phyloP scores from a whole-genome alignment of 2,113 vertebrate genomes.

The Periophthalmus modestus region DNA sequence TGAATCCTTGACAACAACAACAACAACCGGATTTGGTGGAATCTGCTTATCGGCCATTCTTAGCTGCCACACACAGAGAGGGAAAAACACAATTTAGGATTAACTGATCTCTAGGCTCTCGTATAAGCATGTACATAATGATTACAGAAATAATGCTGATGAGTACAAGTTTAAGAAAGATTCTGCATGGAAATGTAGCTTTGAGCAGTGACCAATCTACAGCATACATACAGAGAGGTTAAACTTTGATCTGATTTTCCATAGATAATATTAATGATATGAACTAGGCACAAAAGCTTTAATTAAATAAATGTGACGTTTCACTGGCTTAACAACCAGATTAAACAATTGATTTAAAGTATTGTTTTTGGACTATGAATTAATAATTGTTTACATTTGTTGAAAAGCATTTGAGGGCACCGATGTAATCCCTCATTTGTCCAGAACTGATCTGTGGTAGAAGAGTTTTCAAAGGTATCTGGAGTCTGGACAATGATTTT shows the following conservation, averaged over 20 bases:
- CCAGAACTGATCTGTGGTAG: no score
- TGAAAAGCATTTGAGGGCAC: background rate
- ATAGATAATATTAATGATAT: background rate
- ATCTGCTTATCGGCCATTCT: constrained; percentile 70
- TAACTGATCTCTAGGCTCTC: constrained; percentile 50
- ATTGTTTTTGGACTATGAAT: background rate
- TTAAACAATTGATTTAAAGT: background rate
- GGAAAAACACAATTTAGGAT: constrained; percentile 67
- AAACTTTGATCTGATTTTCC: background rate
- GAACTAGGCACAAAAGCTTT: background rate
- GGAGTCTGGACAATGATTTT: no score
- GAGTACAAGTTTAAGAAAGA: constrained; percentile 31
- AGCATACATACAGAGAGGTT: background rate
- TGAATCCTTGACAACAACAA: constrained; percentile 56
- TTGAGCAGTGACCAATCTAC: constrained; percentile 4
- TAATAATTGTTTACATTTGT: background rate
- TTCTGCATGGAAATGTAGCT: constrained; percentile 26
- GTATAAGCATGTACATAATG: constrained; percentile 36
- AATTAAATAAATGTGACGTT: no score
- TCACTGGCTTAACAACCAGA: background rate
- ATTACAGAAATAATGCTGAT: constrained; percentile 45
- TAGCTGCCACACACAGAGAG: constrained; percentile 37
- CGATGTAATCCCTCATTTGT: no score
- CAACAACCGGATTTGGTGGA: constrained; percentile 75
- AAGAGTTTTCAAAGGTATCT: no score